Evolutionary conservation across 1,140 invertebrate species (phyloP).

Genomic region (Wiebesia pumilae): DNA sequence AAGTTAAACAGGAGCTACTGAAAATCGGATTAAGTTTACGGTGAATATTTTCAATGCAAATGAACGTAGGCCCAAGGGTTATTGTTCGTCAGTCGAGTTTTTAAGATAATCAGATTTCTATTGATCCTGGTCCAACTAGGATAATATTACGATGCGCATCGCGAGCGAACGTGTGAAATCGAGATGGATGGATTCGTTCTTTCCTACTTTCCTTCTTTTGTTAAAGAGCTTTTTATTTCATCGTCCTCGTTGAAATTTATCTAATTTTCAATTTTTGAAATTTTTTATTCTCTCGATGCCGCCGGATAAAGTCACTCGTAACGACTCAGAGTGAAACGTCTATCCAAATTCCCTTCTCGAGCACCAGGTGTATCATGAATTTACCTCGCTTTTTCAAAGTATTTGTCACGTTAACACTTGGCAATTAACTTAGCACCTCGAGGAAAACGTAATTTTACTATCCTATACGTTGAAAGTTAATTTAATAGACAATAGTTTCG

Average conservation of each 20-base stretch:
- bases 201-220: neutral
- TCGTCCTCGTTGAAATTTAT: neutral
- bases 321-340: neutral
- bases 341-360: neutral
- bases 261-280: neutral
- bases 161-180: neutral
- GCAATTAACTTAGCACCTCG: neutral
- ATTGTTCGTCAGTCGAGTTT: neutral
- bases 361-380: neutral
- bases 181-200: neutral
- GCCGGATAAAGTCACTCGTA: neutral
- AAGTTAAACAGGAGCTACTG: neutral
- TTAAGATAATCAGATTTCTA: neutral
- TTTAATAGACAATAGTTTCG: neutral
- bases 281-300: neutral
- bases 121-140: neutral
- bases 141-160: neutral
- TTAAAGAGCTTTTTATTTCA: neutral
- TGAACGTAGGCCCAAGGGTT: neutral
- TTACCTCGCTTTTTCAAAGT: neutral
- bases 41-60: neutral
- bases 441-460: neutral
- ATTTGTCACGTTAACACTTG: neutral
- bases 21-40: neutral
- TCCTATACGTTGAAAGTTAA: neutral